Evolutionary conservation across 1,140 invertebrate species (phyloP), one percentile per base, ranked within the genome.

Genomic region (Papilio polytes): DNA sequence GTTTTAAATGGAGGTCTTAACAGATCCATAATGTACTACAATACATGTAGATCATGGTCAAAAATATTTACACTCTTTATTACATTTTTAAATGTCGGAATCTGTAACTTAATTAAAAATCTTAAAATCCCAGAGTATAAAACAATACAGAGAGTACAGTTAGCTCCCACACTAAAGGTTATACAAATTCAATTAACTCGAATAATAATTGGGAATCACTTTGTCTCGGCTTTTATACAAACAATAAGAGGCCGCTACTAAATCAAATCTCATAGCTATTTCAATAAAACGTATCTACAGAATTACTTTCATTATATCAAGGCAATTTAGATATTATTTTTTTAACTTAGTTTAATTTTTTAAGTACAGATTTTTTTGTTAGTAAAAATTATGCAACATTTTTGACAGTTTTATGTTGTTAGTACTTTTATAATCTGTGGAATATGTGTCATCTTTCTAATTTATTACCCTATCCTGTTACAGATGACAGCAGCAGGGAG

Each of bases 401-500:
- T 70, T 13, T 15, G 22, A 6, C 22, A 70, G 22, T 31, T 70
- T 70, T 31, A 36, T 31, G 22, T 26, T 7, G 31, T 36, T 36
- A 66, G 22, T 66, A 70, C 59, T 70, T 15, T 31, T 15, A 26
- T 31, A 36, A 31, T 31, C 26, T 15, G 31, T 70, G 26, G 10
- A 36, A 31, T 31, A 15, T 36, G 31, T 70, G 36, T 2, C 31
- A 73, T n/a, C 3, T n/a, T 26, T 48, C 22, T 80, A 82, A 74
- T 82, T 48, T 78, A 78, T 31, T 76, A 59, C 83, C 84, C 83
- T 46, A 51, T 77, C 48, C 87, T 89, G 86, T 94, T 94, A 73
- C 92, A 94, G 92, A 93, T 93, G 91, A 92, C 85, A 94, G 91
- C 87, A 92, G 88, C 78, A 90, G 92, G 85, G 87, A 91, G 81